Base-by-base conservation (phyloP, 2,888 invertebrate species). In the Xanthia togata region DNA sequence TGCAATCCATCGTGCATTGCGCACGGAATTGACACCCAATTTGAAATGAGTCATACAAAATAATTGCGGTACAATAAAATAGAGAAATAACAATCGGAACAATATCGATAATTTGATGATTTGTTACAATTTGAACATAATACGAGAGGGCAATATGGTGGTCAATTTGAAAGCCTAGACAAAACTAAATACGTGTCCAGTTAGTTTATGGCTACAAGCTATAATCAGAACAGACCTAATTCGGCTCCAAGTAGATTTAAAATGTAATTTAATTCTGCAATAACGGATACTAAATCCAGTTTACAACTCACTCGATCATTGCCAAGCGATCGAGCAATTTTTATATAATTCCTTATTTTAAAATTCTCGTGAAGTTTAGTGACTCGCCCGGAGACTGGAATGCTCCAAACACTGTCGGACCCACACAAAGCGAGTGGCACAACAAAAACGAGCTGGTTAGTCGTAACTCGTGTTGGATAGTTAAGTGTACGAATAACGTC, bases 401-500 rank as follows among this genome's bases (percentile, higher is more conserved):
- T 81, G 87, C 81, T 79, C 78, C 81, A 82, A 87, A 88, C 85
- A 76, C 81, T 77, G 76, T 73, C 68, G 86, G 76, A 82, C 70
- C 63, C 79, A 83, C 83, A 87, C 84, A 81, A 82, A 84, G 84
- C 85, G 73, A 82, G 85, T 87, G 87, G 86, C 85, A 87, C 86
- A 88, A 89, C 89, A 88, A 87, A 88, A 90, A 89, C 89, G 89
- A 87, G 88, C 90, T 89, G 86, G 89, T 90, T 91, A 90, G 89
- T 92, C 92, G 92, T 94, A 95, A 95, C 92, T 94, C 91, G 92
- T 87, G 88, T 90, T 84, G 85, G 93, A 93, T 93, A 93, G 93
- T 94, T 93, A 93, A 92, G 89, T 88, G 93, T 92, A 93, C 93
- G 90, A 93, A 93, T 94, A 93, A 94, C 91, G 91, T 90, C 91